A percentile compares a stretch with the other conserved stretches of the same genome.
These are phyloP conservation scores for Scaptomyza reducta DNA, from an alignment of 2,888 invertebrate genomes.

Conservation along the genomic window DNA sequence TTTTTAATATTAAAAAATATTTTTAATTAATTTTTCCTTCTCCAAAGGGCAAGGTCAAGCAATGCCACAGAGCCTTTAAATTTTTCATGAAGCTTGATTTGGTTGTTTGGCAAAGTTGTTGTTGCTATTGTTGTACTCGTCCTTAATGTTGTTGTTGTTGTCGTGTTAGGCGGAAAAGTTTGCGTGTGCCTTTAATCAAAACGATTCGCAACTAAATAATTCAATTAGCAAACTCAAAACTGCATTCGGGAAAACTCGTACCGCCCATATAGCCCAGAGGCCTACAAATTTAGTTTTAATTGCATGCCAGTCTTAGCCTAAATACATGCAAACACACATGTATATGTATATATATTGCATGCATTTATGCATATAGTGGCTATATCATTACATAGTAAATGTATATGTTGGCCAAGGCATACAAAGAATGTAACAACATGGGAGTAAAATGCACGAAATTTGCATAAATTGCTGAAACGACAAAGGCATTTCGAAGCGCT, in stretches of 20 bases:
- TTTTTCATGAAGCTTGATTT: slow-evolving; percentile 43
- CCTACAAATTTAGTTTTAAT: slow-evolving; percentile 79
- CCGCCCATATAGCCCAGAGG: slow-evolving; percentile 59
- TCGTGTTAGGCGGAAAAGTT: slow-evolving; percentile 12
- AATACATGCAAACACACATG: slow-evolving; percentile 7
- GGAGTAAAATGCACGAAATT: slow-evolving; percentile 75
- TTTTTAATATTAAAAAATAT: no score
- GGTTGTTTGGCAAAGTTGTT: slow-evolving; percentile 11
- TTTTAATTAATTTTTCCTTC: no score
- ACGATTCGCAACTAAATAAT: slow-evolving; percentile 71
- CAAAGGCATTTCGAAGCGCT: slow-evolving; percentile 80
- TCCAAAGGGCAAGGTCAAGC: background rate
- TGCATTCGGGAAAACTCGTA: slow-evolving; percentile 35
- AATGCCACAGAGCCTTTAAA: background rate
- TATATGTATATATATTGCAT: slow-evolving; percentile 1
- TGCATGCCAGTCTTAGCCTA: slow-evolving; percentile 65
- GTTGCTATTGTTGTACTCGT: slow-evolving; percentile 2
- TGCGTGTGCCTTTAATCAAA: slow-evolving; percentile 60
- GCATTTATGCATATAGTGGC: slow-evolving; percentile 1
- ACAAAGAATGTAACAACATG: slow-evolving; percentile 79
- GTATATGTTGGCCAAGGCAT: slow-evolving; percentile 43
- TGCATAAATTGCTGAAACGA: slow-evolving; percentile 75
- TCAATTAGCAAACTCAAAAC: slow-evolving; percentile 67
- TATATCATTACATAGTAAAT: slow-evolving; percentile 2
- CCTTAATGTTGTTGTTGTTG: background rate